Base-by-base conservation (phyloP, 2,797 vertebrate genomes). In the Alcedo quadribrachys region DNA sequence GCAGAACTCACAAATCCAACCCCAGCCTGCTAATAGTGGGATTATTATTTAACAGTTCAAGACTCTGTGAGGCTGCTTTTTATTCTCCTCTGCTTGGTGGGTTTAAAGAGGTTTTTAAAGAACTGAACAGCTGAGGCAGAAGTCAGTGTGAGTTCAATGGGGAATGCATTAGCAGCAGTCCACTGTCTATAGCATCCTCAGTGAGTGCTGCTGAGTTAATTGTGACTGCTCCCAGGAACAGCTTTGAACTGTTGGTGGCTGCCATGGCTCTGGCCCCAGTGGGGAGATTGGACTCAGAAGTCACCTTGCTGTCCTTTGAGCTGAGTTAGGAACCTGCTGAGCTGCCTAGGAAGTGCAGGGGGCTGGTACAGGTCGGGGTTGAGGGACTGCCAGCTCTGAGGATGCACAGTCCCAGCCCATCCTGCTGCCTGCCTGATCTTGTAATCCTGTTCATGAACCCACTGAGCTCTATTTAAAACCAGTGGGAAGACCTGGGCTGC, bases 11-110 rank as follows among this genome's bases (percentile, higher is more conserved):
- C 87, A 93, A 93, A 86, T 90, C 81, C 93, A 97, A 91, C 85
- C 57, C n/a, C 58, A 84, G 85, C 51, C 73, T 73, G 67, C 85
- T 87, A 89, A 90, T 86, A 87, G 92, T 70, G 48, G 78, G 79
- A 84, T 96, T 86, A 92, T 96, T 93, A 93, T 96, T 97, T 95
- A 96, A 89, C 75, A 71, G 77, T 67, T 85, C 35, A 66, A 50
- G 12, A 50, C 78, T 69, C 19, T 27, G 27, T 65, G 69, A 69
- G 37, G 75, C 83, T 35, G 37, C 58, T 66, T 91, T 93, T 83
- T 55, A 68, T 91, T 81, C 60, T 58, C 1, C 89, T 74, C 54
- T 43, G 78, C 75, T 82, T 88, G 78, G 32, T 63, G 67, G 61
- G 71, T 69, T 86, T 92, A 30, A 71, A 80, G 54, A 81, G 80